phyloP scores from a whole-genome alignment of 2,113 vertebrate species.

The Notothenia rossii region DNA sequence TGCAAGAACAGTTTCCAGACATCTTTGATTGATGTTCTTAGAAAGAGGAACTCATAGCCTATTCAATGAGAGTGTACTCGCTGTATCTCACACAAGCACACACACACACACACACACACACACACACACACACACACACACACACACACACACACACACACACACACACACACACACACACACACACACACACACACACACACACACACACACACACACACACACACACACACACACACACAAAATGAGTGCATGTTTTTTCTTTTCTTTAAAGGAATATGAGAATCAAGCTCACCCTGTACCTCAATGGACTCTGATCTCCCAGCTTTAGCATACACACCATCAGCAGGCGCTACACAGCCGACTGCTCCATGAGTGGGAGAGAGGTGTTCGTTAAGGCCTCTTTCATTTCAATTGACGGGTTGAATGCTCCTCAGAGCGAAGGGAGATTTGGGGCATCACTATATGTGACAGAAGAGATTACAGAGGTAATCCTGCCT shows the following conservation, averaged over 20 bases:
- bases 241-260: constrained; percentile 41
- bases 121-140: constrained; percentile 20
- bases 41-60: constrained; percentile 8
- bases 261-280: constrained; percentile 63
- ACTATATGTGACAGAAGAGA: constrained; percentile 90
- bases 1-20: constrained; percentile 4
- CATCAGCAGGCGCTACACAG: constrained; percentile 53
- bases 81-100: constrained; percentile 7
- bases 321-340: constrained; percentile 56
- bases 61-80: constrained; percentile 9
- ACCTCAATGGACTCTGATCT: constrained; percentile 70
- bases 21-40: constrained; percentile 23
- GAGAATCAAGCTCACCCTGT: constrained; percentile 46
- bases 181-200: constrained; percentile 14
- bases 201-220: constrained; percentile 12
- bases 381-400: constrained; percentile 76
- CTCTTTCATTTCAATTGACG: constrained; percentile 85
- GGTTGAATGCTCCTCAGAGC: constrained; percentile 84
- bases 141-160: not conserved
- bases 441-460: constrained; percentile 85
- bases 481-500: constrained; percentile 89
- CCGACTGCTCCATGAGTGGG: constrained; percentile 66
- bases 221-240: not conserved
- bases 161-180: constrained; percentile 7
- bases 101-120: not conserved